phyloP scores from a whole-genome alignment of 2,113 vertebrate species.

The Halcyon malimbica region DNA sequence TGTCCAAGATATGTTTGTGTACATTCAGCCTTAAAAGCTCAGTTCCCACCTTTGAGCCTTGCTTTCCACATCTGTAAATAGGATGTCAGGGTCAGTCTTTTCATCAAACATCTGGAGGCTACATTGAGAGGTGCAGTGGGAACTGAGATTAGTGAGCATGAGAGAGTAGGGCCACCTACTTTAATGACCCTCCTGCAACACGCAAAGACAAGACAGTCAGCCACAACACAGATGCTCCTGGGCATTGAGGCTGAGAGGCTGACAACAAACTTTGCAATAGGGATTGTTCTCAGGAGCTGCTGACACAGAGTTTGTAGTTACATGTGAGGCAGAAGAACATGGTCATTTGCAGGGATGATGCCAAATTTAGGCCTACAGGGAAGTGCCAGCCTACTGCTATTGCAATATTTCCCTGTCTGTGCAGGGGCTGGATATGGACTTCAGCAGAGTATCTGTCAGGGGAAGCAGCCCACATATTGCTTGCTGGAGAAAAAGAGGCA shows the following conservation, averaged over 20 bases:
- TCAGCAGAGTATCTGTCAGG: not conserved
- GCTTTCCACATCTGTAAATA: not conserved
- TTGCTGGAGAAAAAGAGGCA: slow-evolving; percentile 14
- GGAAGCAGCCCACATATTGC: slow-evolving; percentile 20
- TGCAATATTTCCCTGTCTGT: not conserved
- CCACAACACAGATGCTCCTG: not conserved
- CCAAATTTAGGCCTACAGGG: not conserved
- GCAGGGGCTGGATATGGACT: not conserved
- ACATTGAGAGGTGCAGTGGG: not conserved
- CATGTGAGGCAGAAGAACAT: not conserved
- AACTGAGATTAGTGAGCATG: not conserved
- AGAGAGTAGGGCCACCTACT: not conserved
- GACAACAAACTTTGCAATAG: not conserved
- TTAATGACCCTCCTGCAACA: not conserved
- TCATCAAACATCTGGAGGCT: not conserved
- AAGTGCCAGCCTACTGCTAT: not conserved
- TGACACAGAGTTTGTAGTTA: not conserved
- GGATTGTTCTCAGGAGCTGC: not conserved
- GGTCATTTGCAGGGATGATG: not conserved
- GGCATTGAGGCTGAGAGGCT: not conserved
- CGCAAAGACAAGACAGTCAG: not conserved
- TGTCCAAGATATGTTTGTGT: not conserved
- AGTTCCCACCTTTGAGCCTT: not conserved
- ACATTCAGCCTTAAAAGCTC: not conserved
- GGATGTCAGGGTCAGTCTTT: not conserved